Evolutionary conservation across 2,888 invertebrate genomes (phyloP), one percentile per base, ranked within the genome.

Genomic region (Seira sanloemensis): DNA sequence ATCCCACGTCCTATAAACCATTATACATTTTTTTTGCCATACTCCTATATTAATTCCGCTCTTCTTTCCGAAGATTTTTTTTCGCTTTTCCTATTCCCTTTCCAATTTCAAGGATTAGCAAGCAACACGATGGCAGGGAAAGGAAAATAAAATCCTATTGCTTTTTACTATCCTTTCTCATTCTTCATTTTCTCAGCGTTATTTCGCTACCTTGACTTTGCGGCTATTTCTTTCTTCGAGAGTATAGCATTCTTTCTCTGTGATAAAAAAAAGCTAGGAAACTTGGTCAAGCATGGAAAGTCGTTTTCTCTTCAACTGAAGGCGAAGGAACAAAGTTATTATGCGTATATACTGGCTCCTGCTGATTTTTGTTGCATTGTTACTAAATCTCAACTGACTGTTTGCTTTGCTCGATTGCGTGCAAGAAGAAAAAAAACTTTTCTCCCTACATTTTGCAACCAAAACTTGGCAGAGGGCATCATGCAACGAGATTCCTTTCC

Each of bases 81-180:
- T 75, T 46, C 66, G n/a, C 46, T 67, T n/a, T 46, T 16, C 73
- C 25, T 37, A 19, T 25, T 80, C 74, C 80, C 58, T 75, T 75
- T 81, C 81, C 82, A 82, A 82, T 82, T 82, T 82, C 82, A 76
- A 72, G 82, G 82, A 82, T 82, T 82, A 82, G 76, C 76, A 81
- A 69, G 69, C 69, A 69, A 69, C 68, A 68, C 23, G 68, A 68
- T 68, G 68, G 12, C 12, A 21, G 24, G 24, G 67, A 67, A 25
- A 2, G 24, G 27, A 26, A 62, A 74, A 76, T 21, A 65, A 62
- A 65, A 62, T 74, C 76, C 67, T 78, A 71, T 71, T 71, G 78
- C 62, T 68, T 62, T n/a, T 62, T 62, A 9, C 26, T 69, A 46
- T 62, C 37, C 68, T 37, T 78, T 27, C 50, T 50, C 50, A 46